Percentiles rank a stretch among this genome's conserved stretches.
Evolutionary conservation across 2,797 vertebrate species (phyloP).

Genomic region (Zenarchopterus dispar): DNA sequence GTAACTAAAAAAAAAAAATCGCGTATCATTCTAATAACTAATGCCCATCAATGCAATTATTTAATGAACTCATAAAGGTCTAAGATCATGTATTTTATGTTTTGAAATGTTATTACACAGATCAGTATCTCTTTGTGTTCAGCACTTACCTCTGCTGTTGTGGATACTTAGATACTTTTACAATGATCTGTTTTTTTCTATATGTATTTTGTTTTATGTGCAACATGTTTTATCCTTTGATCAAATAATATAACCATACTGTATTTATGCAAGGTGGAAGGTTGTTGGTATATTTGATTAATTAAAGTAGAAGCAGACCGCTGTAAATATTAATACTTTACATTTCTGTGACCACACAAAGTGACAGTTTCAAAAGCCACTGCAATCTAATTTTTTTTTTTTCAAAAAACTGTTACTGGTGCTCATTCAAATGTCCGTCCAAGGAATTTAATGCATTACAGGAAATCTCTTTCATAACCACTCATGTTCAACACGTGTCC

Average conservation of each 20-base stretch:
- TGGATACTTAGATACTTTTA: not conserved
- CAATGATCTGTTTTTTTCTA: not conserved
- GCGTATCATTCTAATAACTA: conserved; percentile 35
- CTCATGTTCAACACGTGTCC: conserved; percentile 7
- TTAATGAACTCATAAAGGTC: conserved; percentile 21
- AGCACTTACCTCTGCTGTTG: conserved; percentile 13
- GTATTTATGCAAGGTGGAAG: conserved; percentile 16
- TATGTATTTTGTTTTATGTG: not conserved
- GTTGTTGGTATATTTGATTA: conserved; percentile 11
- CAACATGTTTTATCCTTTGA: conserved; percentile 4
- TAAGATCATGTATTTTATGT: conserved; percentile 17
- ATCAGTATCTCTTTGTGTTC: conserved; percentile 12
- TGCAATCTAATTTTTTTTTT: conserved; percentile 5
- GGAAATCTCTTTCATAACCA: too few relatives aligned
- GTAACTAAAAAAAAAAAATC: conserved; percentile 25
- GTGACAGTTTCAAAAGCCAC: conserved; percentile 1
- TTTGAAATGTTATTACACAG: conserved; percentile 30
- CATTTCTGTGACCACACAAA: conserved; percentile 16
- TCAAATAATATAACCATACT: conserved; percentile 18
- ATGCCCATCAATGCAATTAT: conserved; percentile 67
- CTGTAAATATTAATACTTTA: conserved; percentile 23
- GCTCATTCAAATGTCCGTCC: conserved; percentile 33
- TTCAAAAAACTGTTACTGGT: conserved; percentile 22
- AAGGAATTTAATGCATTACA: not conserved
- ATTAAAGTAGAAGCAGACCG: conserved; percentile 39